Evolutionary conservation across 2,888 invertebrate genomes (phyloP).

Genomic region (Leptopilina syphax): DNA sequence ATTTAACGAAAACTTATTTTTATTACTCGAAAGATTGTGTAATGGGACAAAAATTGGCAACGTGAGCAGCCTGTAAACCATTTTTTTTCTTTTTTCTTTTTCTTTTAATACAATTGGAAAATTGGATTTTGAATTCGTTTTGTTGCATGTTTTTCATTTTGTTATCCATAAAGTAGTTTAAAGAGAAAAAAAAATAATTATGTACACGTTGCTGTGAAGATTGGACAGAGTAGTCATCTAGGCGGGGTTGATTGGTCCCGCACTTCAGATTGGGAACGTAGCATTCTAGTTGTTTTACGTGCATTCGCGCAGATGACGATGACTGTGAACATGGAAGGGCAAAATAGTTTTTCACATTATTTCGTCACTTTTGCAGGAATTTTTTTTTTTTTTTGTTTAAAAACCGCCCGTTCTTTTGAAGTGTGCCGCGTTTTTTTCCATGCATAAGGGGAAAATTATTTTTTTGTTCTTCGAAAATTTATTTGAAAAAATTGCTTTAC

Average conservation of each 20-base stretch:
- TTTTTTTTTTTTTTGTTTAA: neutral
- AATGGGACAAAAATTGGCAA: conserved; percentile 20
- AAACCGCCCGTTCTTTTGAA: conserved; percentile 9
- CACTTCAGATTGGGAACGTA: conserved; percentile 75
- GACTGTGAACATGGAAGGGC: conserved; percentile 76
- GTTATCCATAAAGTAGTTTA: conserved; percentile 43
- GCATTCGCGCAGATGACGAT: conserved; percentile 76
- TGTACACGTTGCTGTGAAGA: conserved; percentile 75
- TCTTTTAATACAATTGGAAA: neutral
- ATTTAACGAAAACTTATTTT: neutral
- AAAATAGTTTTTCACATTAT: conserved; percentile 63
- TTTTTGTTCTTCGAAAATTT: conserved; percentile 6
- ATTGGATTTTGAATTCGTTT: neutral
- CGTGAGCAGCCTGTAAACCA: conserved; percentile 37
- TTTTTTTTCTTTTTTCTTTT: neutral
- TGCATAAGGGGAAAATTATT: conserved; percentile 26
- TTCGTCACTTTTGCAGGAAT: conserved; percentile 28
- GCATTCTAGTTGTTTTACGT: conserved; percentile 73
- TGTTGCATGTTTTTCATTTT: neutral
- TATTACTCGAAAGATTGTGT: neutral
- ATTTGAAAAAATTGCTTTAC: neutral
- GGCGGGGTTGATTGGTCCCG: conserved; percentile 73
- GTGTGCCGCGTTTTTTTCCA: conserved; percentile 11
- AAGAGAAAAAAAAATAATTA: conserved; percentile 46
- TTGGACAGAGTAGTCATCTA: conserved; percentile 75